A percentile compares a stretch with the other conserved stretches of the same genome.
Conservation (phyloP, 2,113 vertebrate species). For the Alligator mississippiensis region DNA sequence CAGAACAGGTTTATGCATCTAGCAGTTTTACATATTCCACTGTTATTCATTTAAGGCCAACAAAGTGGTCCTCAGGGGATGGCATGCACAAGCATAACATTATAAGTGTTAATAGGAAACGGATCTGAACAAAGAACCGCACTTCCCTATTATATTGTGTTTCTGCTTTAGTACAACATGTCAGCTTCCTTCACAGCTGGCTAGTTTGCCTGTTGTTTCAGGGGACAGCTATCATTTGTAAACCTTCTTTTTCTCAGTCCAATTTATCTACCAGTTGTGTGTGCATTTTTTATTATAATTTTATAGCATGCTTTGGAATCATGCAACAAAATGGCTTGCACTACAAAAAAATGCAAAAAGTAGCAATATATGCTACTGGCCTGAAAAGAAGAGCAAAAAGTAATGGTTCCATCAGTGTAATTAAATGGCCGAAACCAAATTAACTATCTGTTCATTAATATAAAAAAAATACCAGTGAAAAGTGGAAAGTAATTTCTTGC, state of each 20-base stretch:
- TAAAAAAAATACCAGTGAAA: conserved; percentile 32
- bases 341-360: not conserved
- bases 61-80: conserved; percentile 71
- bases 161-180: conserved; percentile 76
- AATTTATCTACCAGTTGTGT: not conserved
- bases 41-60: conserved; percentile 71
- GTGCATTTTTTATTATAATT: conserved; percentile 34
- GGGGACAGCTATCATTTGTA: conserved; percentile 58
- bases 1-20: conserved; percentile 62
- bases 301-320: not conserved
- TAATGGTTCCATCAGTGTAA: not conserved
- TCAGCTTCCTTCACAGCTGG: conserved; percentile 81
- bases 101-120: conserved; percentile 80
- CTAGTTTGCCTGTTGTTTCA: conserved; percentile 64
- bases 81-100: conserved; percentile 70
- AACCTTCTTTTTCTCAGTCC: conserved; percentile 49
- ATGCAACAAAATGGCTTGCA: not conserved
- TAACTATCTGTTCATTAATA: not conserved
- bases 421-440: conserved; percentile 9
- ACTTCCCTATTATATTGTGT: conserved; percentile 77
- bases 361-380: not conserved
- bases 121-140: conserved; percentile 79
- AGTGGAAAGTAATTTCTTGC: not conserved
- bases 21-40: conserved; percentile 69
- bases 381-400: not conserved